Evolutionary conservation across 2,888 invertebrate genomes (phyloP), one percentile per base, ranked within the genome.

Genomic region (Drosophila koepferae): DNA sequence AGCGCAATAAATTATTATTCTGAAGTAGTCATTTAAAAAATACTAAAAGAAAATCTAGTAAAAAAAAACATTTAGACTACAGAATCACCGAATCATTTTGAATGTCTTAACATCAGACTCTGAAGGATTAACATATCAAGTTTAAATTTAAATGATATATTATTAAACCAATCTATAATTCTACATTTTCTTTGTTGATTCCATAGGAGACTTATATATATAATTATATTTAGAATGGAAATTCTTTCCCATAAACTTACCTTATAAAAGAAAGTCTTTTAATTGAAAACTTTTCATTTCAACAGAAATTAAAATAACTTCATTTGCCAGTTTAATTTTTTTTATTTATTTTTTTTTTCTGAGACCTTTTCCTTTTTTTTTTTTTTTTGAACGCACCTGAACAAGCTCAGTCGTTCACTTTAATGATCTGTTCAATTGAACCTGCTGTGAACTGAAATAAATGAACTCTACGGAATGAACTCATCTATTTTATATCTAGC

Each of bases 381-480:
- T 9, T 14, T 34, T 34, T 44, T 8, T 23, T 16, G 38, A 48
- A 9, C 46, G n/a, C n/a, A 8, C 12, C 14, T 23, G 28, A 48
- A 48, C 28, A 9, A 48, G 46, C 8, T 59, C 18, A 48, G n/a
- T 8, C 14, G 59, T 38, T 48, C 59, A 48, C 38, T 48, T 16
- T 2, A 49, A 10, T 28, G 18, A 16, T 48, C 40, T 49, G 28
- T 49, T 60, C 48, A 60, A 49, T 31, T 49, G 60, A 60, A 60
- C 38, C 16, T 28, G 14, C 9, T 31, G 40, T 14, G 48, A 60
- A 28, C 48, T 1, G 14, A 18, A 44, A 16, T 1, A 34, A 10
- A 36, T 6, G 12, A 16, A 23, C 34, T 40, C 10, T 40, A n/a
- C 23, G 36, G 6, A 28, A 34, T 31, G 18, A 8, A 55, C 10